Base-by-base conservation (phyloP, 1,140 invertebrate genomes). In the Aphis gossypii region DNA sequence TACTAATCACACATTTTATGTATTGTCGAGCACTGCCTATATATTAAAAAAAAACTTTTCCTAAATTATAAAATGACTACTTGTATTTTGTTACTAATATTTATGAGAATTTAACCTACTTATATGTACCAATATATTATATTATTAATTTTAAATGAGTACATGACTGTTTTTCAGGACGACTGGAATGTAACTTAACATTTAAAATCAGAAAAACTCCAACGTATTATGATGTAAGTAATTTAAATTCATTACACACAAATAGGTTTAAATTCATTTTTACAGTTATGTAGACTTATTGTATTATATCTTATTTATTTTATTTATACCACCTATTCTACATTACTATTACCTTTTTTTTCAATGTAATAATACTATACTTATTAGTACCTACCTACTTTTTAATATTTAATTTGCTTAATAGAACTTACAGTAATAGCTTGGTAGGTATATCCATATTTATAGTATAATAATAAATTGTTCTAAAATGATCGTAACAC, bases 201-300 rank as follows among this genome's bases (percentile, higher is more conserved):
- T 83, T 82, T 48, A 82, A 23, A 20, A 35, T 51, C 35, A 38
- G 90, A 84, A 54, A 68, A 51, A 56, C 38, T 20, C 48, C 92
- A 48, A 93, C 48, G 51, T 93, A 84, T 93, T 93, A 93, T 93
- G 92, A 93, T 93, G 92, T 93, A 93, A 93, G 92, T 46, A n/a
- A 35, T 92, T n/a, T 76, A 82, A 25, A 87, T 51, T 6, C 46
- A 84, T 84, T 84, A 41, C 38, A 84, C 38, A 84, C 21, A 84
- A 3, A 51, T 51, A 14, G 14, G 48, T 14, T 51, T 51, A 51
- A 51, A 51, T 51, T 51, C 48, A 51, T 51, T 51, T 51, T 51
- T 51, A 51, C 48, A 51, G 48, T 51, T 51, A 51, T 51, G 18
- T 51, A 3, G 18, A 51, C 18, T 51, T 51, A 51, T 51, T 18